These are phyloP conservation scores for Engystomops pustulosus DNA, from an alignment of 2,113 vertebrate genomes.

Conservation along the genomic window DNA sequence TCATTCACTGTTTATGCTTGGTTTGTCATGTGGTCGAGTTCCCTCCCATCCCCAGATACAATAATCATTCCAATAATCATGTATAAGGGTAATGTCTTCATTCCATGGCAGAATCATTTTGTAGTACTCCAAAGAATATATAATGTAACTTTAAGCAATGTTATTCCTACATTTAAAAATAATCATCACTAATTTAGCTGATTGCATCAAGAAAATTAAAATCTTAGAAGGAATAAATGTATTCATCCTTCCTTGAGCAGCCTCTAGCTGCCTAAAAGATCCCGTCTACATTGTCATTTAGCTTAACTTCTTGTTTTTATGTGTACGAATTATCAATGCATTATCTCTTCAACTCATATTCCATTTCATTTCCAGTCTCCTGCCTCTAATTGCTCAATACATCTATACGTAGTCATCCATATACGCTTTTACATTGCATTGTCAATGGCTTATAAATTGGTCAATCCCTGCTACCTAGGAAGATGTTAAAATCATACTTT, in stretches of 20 bases:
- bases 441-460: neutral
- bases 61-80: neutral
- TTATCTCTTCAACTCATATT: neutral
- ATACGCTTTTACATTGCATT: neutral
- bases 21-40: neutral
- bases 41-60: neutral
- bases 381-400: neutral
- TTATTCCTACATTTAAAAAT: neutral
- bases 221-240: neutral
- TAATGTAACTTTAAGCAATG: conserved; percentile 11
- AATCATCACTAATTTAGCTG: conserved; percentile 13
- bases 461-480: conserved; percentile 56
- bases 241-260: neutral
- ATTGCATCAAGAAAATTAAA: conserved; percentile 9
- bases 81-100: neutral
- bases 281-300: neutral
- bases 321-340: conserved; percentile 14
- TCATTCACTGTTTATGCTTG: neutral
- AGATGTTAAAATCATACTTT: conserved; percentile 68
- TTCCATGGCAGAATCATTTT: neutral
- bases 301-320: neutral
- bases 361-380: neutral
- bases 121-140: neutral
- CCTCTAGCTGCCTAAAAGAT: neutral
- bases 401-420: neutral